phyloP scores from a whole-genome alignment of 2,113 vertebrate species.

The Columba livia region DNA sequence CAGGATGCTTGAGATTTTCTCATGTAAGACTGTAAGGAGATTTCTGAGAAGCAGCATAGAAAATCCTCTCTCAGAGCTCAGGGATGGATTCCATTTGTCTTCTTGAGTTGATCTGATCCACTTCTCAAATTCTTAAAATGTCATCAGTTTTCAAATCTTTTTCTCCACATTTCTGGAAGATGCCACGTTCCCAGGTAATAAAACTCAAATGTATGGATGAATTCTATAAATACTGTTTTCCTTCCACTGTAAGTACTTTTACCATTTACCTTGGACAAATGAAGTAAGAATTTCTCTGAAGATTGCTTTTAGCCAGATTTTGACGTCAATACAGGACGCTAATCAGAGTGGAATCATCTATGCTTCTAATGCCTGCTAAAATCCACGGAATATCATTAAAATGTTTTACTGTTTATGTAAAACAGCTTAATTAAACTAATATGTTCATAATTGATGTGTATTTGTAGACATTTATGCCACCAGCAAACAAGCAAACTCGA shows the following conservation, averaged over 20 bases:
- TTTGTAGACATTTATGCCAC: background rate
- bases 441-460: background rate
- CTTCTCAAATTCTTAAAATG: background rate
- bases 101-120: background rate
- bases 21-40: background rate
- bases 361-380: conserved; percentile 37
- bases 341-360: conserved; percentile 39
- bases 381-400: conserved; percentile 24
- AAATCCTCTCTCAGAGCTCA: background rate
- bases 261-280: background rate
- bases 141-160: background rate
- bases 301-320: background rate
- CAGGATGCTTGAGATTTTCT: background rate
- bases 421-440: conserved; percentile 24
- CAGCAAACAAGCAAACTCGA: background rate
- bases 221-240: background rate
- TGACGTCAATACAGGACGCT: background rate
- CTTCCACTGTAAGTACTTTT: background rate
- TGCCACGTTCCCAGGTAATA: background rate
- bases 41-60: background rate
- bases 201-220: background rate
- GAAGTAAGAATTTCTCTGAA: background rate
- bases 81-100: background rate
- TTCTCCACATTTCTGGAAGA: background rate
- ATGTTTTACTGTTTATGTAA: conserved; percentile 10